Percentiles rank a stretch among this genome's conserved stretches.
phyloP scores from a whole-genome alignment of 2,113 vertebrate genomes.

The Equus przewalskii region DNA sequence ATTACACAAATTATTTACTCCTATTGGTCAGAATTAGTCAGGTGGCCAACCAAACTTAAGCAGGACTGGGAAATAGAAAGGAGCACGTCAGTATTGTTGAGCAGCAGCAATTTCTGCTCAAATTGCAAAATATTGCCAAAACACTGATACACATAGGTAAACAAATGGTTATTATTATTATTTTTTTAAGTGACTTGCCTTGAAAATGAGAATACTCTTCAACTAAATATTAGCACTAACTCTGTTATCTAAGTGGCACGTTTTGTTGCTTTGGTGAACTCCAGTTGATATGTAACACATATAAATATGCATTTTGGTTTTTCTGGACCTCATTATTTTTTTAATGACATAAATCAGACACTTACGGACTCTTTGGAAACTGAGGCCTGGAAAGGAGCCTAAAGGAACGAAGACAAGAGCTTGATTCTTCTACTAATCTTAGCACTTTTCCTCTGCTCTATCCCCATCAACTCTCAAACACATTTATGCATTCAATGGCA shows the following conservation, averaged over 20 bases:
- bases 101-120: background rate
- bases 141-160: background rate
- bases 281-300: background rate
- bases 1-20: background rate
- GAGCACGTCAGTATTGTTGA: background rate
- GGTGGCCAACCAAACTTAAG: background rate
- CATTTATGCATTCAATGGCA: background rate
- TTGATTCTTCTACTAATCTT: background rate
- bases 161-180: background rate
- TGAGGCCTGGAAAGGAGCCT: background rate
- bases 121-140: background rate
- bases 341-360: background rate
- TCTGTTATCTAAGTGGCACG: background rate
- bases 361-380: background rate
- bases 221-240: background rate
- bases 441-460: background rate
- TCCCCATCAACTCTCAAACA: background rate
- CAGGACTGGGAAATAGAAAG: background rate
- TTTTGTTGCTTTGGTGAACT: background rate
- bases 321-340: background rate
- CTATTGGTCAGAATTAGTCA: background rate
- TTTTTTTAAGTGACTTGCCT: background rate
- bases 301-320: background rate
- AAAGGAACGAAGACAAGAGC: background rate
- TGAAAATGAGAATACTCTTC: background rate